phyloP scores from a whole-genome alignment of 1,140 invertebrate species.

The Platyscapa corneri region DNA sequence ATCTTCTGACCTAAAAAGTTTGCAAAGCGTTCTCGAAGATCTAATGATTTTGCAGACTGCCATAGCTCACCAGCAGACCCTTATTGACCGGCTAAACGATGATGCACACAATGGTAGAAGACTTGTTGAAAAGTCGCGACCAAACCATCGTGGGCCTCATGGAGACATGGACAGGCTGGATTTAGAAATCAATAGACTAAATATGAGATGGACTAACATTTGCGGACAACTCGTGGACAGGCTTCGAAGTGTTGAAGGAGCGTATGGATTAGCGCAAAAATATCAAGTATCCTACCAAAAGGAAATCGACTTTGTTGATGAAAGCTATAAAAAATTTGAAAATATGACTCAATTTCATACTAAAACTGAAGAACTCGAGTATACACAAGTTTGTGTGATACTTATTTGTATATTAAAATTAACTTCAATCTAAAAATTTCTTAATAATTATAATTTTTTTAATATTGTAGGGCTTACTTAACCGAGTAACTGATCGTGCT shows the following conservation, averaged over 20 bases:
- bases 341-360: slow-evolving; percentile 81
- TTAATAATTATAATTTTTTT: slow-evolving; percentile 15
- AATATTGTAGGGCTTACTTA: slow-evolving; percentile 88
- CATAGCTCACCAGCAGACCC: slow-evolving; percentile 87
- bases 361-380: slow-evolving; percentile 83
- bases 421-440: background rate
- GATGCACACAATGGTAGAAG: slow-evolving; percentile 90
- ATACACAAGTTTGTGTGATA: slow-evolving; percentile 81
- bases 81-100: slow-evolving; percentile 92
- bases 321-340: slow-evolving; percentile 84
- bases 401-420: slow-evolving; percentile 3
- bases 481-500: slow-evolving; percentile 90
- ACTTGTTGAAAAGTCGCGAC: slow-evolving; percentile 89
- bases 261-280: slow-evolving; percentile 88
- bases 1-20: slow-evolving; percentile 85
- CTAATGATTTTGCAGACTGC: slow-evolving; percentile 86
- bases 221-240: slow-evolving; percentile 93
- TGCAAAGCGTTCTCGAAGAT: slow-evolving; percentile 84
- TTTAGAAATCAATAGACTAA: slow-evolving; percentile 91
- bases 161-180: slow-evolving; percentile 95
- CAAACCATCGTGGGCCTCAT: slow-evolving; percentile 79
- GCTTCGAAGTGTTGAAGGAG: slow-evolving; percentile 88
- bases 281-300: slow-evolving; percentile 90
- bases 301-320: slow-evolving; percentile 91
- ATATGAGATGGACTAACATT: slow-evolving; percentile 92